Percentiles rank a stretch among this genome's conserved stretches.
Conservation (phyloP, 1,140 invertebrate genomes). For the Oedothorax gibbosus region DNA sequence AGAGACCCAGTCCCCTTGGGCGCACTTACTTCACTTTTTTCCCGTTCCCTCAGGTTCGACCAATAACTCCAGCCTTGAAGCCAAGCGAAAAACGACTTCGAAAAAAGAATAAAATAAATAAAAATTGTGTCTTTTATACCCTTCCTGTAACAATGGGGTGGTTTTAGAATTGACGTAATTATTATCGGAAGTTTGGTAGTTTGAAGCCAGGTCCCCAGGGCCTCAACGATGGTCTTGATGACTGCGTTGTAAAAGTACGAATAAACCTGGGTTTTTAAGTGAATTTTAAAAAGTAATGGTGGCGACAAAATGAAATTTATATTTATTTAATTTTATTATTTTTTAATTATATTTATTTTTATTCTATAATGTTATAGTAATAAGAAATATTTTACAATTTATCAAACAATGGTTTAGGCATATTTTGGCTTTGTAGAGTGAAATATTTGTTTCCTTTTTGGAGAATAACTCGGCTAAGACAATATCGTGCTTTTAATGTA, state of each 20-base stretch:
- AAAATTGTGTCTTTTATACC: not conserved
- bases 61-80: slow-evolving; percentile 46
- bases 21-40: slow-evolving; percentile 51
- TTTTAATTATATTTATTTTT: too few relatives aligned
- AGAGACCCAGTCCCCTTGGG: slow-evolving; percentile 26
- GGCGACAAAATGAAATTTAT: slow-evolving; percentile 2
- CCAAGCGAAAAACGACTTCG: not conserved
- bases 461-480: too few relatives aligned
- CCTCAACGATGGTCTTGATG: slow-evolving; percentile 20
- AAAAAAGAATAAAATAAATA: too few relatives aligned
- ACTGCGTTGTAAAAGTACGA: slow-evolving; percentile 21
- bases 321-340: too few relatives aligned
- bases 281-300: slow-evolving; percentile 42
- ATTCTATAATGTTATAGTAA: too few relatives aligned
- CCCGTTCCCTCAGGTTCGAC: slow-evolving; percentile 25
- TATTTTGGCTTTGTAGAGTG: too few relatives aligned
- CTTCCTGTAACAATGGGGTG: slow-evolving; percentile 47
- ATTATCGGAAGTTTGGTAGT: slow-evolving; percentile 56
- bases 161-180: slow-evolving; percentile 56
- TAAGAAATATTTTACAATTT: too few relatives aligned
- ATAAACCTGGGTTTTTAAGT: slow-evolving; percentile 1
- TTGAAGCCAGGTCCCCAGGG: slow-evolving; percentile 8
- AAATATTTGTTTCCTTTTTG: too few relatives aligned
- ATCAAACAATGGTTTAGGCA: too few relatives aligned
- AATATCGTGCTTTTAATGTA: too few relatives aligned